These are phyloP conservation scores for Leucophora obtusa DNA, from an alignment of 2,888 invertebrate genomes.

Conservation along the genomic window DNA sequence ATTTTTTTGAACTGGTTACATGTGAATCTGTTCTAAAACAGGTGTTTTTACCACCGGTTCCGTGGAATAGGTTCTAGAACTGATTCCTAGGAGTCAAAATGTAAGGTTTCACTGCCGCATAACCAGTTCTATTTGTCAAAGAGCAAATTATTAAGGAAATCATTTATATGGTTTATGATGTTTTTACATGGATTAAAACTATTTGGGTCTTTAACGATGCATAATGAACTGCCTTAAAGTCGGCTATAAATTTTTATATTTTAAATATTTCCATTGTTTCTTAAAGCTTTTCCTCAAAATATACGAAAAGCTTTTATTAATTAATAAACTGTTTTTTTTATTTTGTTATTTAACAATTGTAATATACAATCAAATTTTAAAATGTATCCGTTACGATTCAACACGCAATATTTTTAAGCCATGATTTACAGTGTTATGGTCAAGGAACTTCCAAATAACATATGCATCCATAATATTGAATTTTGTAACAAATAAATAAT, in stretches of 20 bases:
- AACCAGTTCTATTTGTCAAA: too few species aligned
- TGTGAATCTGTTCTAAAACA: too few species aligned
- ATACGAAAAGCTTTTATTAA: constrained; percentile 6
- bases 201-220: too few species aligned
- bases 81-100: too few species aligned
- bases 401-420: constrained; percentile 8
- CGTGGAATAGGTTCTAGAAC: too few species aligned
- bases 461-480: constrained; percentile 18
- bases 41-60: too few species aligned
- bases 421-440: constrained; percentile 40
- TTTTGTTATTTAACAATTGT: not conserved
- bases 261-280: not conserved
- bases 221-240: constrained; percentile 2
- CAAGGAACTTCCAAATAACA: constrained; percentile 25
- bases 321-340: not conserved
- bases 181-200: too few species aligned
- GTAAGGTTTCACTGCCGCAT: too few species aligned
- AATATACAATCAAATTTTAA: not conserved
- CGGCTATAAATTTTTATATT: not conserved
- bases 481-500: not conserved
- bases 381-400: constrained; percentile 2
- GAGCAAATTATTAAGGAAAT: too few species aligned
- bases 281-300: not conserved
- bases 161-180: too few species aligned
- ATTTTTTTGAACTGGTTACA: too few species aligned